Evolutionary conservation across 2,113 vertebrate species (phyloP), one percentile per base, ranked within the genome.

Genomic region (Eurystomus gularis): DNA sequence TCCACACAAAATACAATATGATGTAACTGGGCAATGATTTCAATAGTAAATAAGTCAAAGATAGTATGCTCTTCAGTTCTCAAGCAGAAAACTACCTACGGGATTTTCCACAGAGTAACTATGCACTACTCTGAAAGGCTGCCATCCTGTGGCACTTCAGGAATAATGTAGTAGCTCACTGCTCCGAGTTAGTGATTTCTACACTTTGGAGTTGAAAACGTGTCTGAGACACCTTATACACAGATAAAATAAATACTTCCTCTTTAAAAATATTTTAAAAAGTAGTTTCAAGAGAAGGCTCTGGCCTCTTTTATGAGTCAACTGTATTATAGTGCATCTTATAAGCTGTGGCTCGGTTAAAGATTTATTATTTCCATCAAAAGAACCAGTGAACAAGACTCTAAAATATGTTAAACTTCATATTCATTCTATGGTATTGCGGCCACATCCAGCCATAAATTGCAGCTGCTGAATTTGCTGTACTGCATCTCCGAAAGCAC

Each of bases 111-210:
- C 16, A 17, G 51, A 29, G 5, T 33, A 51, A 40, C 21, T 29
- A 33, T 1, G 21, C 31, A 40, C 20, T 49, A 3, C 55, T 95
- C 90, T 62, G 51, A 91, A 82, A 90, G 82, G 62, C 92, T 96
- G 95, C 90, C 95, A 96, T 61, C 96, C 44, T 88, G 92, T 90
- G 92, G 90, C 82, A 37, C 49, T 71, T 64, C 0, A 33, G 48
- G 40, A 35, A 33, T 48, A 44, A 44, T 91, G 60, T 55, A 79
- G 35, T 5, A 86, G 25, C 55, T 80, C 75, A n/a, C 13, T 37
- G 42, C 10, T 11, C n/a, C 6, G 24, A 48, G 17, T 29, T 69
- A 40, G 37, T 14, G 17, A 17, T 37, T 82, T 78, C 37, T 81
- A 23, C 25, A 31, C 10, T 62, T 33, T 13, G 23, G 13, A 60